These are phyloP conservation scores for Homarus americanus DNA, from an alignment of 1,140 invertebrate genomes.

Conservation along the genomic window DNA sequence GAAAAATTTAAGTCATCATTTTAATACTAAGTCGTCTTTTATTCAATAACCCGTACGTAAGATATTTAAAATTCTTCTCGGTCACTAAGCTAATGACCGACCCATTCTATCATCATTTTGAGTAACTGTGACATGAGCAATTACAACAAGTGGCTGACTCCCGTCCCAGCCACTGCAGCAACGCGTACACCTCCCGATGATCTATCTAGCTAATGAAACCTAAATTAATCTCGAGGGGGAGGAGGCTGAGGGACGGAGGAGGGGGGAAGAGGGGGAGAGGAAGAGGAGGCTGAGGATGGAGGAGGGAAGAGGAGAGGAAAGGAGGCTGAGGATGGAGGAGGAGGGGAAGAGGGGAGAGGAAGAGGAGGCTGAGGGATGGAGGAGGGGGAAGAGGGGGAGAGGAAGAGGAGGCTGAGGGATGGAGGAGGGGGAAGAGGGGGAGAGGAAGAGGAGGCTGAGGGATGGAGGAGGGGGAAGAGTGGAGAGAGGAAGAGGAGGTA, in stretches of 20 bases:
- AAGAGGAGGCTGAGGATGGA: background rate
- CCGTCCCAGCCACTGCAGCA: background rate
- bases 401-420: slow-evolving; percentile 1
- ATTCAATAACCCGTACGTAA: too few relatives aligned
- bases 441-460: background rate
- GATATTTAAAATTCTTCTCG: too few relatives aligned
- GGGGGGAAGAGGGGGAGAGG: background rate
- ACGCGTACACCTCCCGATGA: background rate
- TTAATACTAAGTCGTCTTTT: too few relatives aligned
- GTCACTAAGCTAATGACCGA: background rate
- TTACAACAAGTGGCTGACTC: background rate
- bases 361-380: slow-evolving; percentile 5
- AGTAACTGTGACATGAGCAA: background rate
- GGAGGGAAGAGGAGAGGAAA: background rate
- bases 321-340: background rate
- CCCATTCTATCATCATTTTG: background rate
- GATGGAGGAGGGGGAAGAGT: background rate
- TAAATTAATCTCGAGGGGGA: background rate
- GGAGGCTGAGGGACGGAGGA: background rate
- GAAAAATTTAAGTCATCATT: too few relatives aligned
- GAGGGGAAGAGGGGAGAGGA: background rate
- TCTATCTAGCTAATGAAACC: background rate
- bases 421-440: background rate
- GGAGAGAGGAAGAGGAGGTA: background rate
- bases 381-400: background rate